A percentile compares a stretch with the other conserved stretches of the same genome.
Conservation (phyloP, 2,797 vertebrate species). For the Trachops cirrhosus region DNA sequence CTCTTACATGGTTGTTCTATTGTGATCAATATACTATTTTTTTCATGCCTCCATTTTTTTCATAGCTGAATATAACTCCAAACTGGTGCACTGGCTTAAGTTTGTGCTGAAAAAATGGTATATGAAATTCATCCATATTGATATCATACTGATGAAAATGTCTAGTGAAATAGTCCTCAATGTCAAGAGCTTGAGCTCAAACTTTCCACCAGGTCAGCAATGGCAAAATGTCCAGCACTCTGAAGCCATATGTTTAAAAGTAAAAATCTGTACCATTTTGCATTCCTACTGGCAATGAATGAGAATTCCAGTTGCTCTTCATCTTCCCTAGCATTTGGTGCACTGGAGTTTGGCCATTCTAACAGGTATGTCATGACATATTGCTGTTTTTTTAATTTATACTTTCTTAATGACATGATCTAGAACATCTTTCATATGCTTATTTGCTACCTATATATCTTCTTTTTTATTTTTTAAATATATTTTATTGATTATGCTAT, state of each 20-base stretch:
- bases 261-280: neutral
- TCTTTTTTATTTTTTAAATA: neutral
- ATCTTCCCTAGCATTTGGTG: neutral
- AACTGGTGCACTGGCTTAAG: neutral
- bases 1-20: neutral
- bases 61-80: neutral
- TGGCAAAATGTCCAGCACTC: neutral
- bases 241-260: neutral
- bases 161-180: neutral
- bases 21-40: neutral
- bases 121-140: neutral
- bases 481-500: too few relatives aligned
- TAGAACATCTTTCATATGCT: neutral
- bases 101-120: constrained; percentile 34
- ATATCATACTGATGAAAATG: neutral
- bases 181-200: constrained; percentile 11
- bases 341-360: neutral
- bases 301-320: neutral
- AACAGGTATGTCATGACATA: neutral
- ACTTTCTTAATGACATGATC: neutral
- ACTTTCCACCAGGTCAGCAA: neutral
- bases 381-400: neutral
- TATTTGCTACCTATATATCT: neutral
- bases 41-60: neutral
- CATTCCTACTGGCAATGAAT: neutral